Evolutionary conservation across 2,888 invertebrate species (phyloP).

Genomic region (Chouioia cunea): DNA sequence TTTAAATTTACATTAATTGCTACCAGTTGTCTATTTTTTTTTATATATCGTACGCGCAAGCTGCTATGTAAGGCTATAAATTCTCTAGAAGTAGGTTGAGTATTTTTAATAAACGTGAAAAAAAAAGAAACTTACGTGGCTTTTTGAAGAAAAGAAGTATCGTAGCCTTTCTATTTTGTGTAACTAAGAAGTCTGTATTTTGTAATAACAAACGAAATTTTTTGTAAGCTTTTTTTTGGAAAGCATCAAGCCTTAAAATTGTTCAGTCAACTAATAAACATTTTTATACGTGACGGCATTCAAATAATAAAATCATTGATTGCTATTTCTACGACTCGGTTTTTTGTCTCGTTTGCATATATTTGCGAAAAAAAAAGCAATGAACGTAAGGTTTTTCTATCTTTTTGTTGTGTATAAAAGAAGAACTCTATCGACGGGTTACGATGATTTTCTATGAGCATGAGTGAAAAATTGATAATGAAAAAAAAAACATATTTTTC

Average conservation of each 20-base stretch:
- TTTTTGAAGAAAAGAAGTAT: conserved; percentile 27
- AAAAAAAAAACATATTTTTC: conserved; percentile 59
- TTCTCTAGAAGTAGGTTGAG: conserved; percentile 27
- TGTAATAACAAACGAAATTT: conserved; percentile 19
- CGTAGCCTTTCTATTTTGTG: conserved; percentile 36
- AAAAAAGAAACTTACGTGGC: conserved; percentile 22
- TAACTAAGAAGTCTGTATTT: conserved; percentile 33
- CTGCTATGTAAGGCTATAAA: conserved; percentile 21
- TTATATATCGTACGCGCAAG: neutral
- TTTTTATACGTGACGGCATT: conserved; percentile 8
- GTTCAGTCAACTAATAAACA: neutral
- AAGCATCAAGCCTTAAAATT: conserved; percentile 4
- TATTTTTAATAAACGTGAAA: conserved; percentile 30
- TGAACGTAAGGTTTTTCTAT: no score
- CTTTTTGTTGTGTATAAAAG: neutral
- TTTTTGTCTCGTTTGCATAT: no score
- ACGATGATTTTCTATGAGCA: conserved; percentile 3
- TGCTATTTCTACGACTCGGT: conserved; percentile 7
- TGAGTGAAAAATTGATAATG: conserved; percentile 12
- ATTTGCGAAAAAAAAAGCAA: no score
- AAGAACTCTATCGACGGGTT: conserved; percentile 22
- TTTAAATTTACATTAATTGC: neutral
- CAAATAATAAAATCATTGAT: neutral
- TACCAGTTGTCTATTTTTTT: conserved; percentile 20
- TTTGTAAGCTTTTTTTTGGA: conserved; percentile 30